A percentile compares a stretch with the other conserved stretches of the same genome.
Conservation (phyloP, 2,797 vertebrate genomes). For the Apogon hyalosoma region DNA sequence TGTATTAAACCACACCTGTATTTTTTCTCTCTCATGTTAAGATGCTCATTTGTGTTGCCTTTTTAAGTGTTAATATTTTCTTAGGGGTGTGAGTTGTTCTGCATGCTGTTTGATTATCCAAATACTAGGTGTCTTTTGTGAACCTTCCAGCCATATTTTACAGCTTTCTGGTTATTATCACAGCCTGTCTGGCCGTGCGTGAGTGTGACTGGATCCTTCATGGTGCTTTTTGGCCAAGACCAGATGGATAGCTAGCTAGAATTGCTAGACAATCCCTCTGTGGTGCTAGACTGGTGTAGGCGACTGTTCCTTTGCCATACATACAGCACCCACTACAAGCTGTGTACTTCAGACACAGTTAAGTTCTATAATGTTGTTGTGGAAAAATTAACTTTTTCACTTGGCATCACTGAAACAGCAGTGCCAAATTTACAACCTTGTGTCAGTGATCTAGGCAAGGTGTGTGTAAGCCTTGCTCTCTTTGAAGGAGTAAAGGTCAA, state of each 20-base stretch:
- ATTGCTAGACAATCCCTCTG: constrained; percentile 72
- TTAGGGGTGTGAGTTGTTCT: constrained; percentile 21
- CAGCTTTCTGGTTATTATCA: constrained; percentile 66
- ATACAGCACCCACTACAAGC: constrained; percentile 67
- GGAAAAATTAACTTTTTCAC: constrained; percentile 23
- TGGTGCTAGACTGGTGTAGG: constrained; percentile 82
- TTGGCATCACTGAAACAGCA: constrained; percentile 43
- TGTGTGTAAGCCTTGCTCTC: constrained; percentile 35
- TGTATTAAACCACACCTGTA: constrained; percentile 45
- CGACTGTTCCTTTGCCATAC: constrained; percentile 71
- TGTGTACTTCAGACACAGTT: constrained; percentile 51
- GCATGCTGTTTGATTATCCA: constrained; percentile 50
- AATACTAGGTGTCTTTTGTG: constrained; percentile 53
- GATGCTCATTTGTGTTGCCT: constrained; percentile 30
- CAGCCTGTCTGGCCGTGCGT: constrained; percentile 59
- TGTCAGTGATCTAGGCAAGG: constrained; percentile 31
- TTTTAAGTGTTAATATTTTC: constrained; percentile 45
- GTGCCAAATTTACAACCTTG: constrained; percentile 51
- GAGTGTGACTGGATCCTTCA: constrained; percentile 65
- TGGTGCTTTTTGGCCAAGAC: constrained; percentile 78
- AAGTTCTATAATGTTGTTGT: constrained; percentile 39
- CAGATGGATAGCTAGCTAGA: constrained; percentile 75
- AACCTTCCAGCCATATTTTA: constrained; percentile 69
- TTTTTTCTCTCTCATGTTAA: constrained; percentile 23
- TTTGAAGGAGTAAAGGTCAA: constrained; percentile 56